phyloP scores from a whole-genome alignment of 2,888 invertebrate genomes.

The Diogma glabrata region DNA sequence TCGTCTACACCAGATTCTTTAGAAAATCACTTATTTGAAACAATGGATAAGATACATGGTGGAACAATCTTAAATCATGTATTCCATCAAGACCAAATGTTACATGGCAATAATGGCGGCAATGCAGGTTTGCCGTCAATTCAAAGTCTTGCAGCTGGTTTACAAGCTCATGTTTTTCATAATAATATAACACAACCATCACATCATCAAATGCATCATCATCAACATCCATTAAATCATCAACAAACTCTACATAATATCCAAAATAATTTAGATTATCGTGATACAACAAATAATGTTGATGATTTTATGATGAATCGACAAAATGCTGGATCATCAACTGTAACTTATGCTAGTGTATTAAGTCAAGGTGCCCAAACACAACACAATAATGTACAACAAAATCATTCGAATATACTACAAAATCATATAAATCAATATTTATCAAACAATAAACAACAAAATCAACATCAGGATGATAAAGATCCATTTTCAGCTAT shows the following conservation, averaged over 20 bases:
- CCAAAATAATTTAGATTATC: conserved; percentile 23
- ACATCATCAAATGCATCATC: conserved; percentile 14
- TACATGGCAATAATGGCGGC: conserved; percentile 6
- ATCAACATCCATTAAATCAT: conserved; percentile 16
- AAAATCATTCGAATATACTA: conserved; percentile 15
- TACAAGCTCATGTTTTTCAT: conserved; percentile 10
- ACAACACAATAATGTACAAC: conserved; percentile 13
- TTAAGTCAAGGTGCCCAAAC: conserved; percentile 31
- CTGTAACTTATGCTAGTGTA: conserved; percentile 36
- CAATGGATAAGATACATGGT: conserved; percentile 9
- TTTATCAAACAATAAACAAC: conserved; percentile 17
- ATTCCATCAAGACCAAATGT: conserved; percentile 5
- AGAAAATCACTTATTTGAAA: conserved; percentile 11
- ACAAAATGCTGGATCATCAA: conserved; percentile 25
- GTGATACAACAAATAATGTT: conserved; percentile 23
- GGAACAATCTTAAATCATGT: conserved; percentile 6
- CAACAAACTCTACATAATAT: conserved; percentile 14
- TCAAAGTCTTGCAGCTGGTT: conserved; percentile 10
- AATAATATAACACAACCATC: conserved; percentile 25
- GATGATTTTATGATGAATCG: conserved; percentile 25
- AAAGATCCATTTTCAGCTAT: conserved; percentile 40
- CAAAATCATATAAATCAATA: conserved; percentile 16
- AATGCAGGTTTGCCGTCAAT: conserved; percentile 12
- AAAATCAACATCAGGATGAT: conserved; percentile 25
- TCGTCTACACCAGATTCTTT: conserved; percentile 23